Percentiles rank a stretch among this genome's conserved stretches.
Conservation (phyloP, 2,797 vertebrate species). For the Diplodus puntazzo region DNA sequence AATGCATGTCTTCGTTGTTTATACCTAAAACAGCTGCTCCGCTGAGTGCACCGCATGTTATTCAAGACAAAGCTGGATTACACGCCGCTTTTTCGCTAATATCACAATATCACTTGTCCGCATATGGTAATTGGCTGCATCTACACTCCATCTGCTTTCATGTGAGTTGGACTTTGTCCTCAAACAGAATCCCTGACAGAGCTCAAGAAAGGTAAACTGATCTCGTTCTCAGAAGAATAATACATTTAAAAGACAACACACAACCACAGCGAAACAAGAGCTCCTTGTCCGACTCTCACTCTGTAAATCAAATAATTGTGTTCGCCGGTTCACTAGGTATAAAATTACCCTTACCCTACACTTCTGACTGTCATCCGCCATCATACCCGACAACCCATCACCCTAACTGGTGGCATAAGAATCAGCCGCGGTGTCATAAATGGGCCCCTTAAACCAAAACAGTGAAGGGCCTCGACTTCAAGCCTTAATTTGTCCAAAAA, state of each 20-base stretch:
- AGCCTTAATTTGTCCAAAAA: conserved; percentile 73
- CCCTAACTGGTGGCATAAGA: conserved; percentile 59
- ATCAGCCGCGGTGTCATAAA: conserved; percentile 55
- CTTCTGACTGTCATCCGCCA: conserved; percentile 64
- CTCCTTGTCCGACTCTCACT: conserved; percentile 71
- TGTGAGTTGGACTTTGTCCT: conserved; percentile 72
- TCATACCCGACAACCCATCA: conserved; percentile 57
- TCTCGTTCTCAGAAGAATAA: conserved; percentile 69
- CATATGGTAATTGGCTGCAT: conserved; percentile 77
- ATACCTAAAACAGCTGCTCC: conserved; percentile 79
- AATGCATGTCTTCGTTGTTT: conserved; percentile 72
- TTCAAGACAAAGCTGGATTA: conserved; percentile 79
- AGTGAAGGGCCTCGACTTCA: conserved; percentile 60
- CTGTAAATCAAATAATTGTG: conserved; percentile 67
- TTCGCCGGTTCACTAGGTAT: conserved; percentile 51
- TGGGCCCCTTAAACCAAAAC: conserved; percentile 71
- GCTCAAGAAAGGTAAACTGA: conserved; percentile 70
- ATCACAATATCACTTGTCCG: conserved; percentile 78
- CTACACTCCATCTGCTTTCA: conserved; percentile 72
- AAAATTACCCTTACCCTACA: conserved; percentile 64
- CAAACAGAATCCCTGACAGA: conserved; percentile 63
- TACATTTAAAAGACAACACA: conserved; percentile 63
- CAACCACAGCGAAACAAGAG: conserved; percentile 74
- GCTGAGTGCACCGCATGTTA: conserved; percentile 66
- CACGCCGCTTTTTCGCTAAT: conserved; percentile 73